Evolutionary conservation across 2,113 vertebrate species (phyloP).

Genomic region (Sceloporus tristichus): DNA sequence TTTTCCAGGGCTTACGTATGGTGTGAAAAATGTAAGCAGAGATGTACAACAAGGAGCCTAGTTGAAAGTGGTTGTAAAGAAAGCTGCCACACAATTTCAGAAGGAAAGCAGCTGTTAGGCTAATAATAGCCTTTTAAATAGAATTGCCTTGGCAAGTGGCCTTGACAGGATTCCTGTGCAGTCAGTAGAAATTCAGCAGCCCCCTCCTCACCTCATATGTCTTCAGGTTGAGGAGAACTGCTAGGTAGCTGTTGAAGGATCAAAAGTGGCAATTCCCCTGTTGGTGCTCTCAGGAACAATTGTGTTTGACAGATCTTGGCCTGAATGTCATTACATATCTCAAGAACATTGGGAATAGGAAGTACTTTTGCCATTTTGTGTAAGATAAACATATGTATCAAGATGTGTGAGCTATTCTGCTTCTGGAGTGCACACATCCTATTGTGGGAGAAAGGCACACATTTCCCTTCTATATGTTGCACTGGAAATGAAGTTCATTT

Average conservation of each 20-base stretch:
- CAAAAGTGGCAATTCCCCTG: background rate
- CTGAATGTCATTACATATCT: background rate
- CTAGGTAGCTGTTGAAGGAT: background rate
- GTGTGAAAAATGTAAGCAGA: conserved; percentile 12
- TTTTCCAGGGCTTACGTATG: background rate
- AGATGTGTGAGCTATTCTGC: background rate
- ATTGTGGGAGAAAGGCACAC: background rate
- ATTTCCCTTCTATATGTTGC: background rate
- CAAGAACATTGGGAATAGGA: background rate
- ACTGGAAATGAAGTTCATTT: background rate
- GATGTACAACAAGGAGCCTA: background rate
- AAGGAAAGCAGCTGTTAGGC: background rate
- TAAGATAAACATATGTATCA: background rate
- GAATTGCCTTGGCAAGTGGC: background rate
- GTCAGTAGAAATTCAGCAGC: background rate
- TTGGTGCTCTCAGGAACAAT: background rate
- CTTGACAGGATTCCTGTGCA: background rate
- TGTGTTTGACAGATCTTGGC: background rate
- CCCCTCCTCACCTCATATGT: background rate
- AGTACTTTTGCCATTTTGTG: background rate
- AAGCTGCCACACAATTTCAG: background rate
- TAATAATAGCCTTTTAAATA: background rate
- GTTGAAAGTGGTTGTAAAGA: background rate
- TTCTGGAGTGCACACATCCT: background rate
- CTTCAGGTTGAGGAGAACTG: background rate